Conservation (phyloP, 2,113 vertebrate species). For the Galbula dea region DNA sequence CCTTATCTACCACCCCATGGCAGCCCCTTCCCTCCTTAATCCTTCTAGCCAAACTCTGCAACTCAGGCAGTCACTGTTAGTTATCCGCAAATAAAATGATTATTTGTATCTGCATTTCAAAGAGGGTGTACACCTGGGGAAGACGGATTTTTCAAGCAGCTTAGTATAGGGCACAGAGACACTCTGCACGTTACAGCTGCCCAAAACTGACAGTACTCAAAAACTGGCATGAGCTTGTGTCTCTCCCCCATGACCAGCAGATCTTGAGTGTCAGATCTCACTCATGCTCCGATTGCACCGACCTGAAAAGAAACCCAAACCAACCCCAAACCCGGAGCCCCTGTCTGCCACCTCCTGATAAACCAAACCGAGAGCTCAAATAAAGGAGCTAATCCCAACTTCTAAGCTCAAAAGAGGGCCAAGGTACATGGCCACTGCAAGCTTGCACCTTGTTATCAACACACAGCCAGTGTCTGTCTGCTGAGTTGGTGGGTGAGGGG, state of each 20-base stretch:
- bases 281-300: not conserved
- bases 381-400: not conserved
- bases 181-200: not conserved
- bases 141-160: not conserved
- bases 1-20: not conserved
- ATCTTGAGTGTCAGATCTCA: not conserved
- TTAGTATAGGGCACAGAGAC: not conserved
- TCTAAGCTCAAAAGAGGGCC: not conserved
- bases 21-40: constrained; percentile 9
- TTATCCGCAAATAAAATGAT: constrained; percentile 37
- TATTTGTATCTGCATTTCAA: constrained; percentile 28
- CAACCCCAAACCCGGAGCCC: not conserved
- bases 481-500: not conserved
- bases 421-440: fast-evolving
- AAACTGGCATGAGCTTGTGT: not conserved
- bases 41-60: not conserved
- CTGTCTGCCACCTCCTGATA: not conserved
- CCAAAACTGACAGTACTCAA: not conserved
- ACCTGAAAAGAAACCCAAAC: not conserved
- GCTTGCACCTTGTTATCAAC: fast-evolving
- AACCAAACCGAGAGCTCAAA: not conserved
- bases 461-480: fast-evolving
- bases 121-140: not conserved
- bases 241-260: not conserved
- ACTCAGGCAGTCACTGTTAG: not conserved